These are phyloP conservation scores for Ceratosolen fusciceps DNA, from an alignment of 1,140 invertebrate genomes.

Conservation along the genomic window DNA sequence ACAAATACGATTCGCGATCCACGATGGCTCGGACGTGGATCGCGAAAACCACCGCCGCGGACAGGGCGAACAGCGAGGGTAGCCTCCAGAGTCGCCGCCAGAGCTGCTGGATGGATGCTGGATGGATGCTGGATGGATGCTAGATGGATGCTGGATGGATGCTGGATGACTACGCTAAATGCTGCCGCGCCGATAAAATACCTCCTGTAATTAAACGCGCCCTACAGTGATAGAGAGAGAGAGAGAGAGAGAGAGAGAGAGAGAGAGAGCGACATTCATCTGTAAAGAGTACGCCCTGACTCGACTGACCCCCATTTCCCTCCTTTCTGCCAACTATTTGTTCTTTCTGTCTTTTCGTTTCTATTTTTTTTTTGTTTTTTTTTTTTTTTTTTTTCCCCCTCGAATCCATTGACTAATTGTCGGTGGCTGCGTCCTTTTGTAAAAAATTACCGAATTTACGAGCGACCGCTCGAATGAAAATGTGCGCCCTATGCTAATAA, in stretches of 20 bases:
- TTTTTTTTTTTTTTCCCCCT: too few relatives aligned
- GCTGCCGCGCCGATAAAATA: constrained; percentile 69
- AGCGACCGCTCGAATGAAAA: background rate
- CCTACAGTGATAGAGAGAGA: too few relatives aligned
- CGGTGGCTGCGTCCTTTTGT: background rate
- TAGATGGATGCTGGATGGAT: constrained; percentile 54
- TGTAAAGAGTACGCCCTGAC: constrained; percentile 53
- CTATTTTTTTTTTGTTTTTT: too few relatives aligned
- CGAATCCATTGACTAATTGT: constrained; percentile 30
- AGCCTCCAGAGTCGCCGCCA: too few relatives aligned
- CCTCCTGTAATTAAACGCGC: constrained; percentile 71
- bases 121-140: constrained; percentile 54
- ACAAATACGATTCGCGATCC: constrained; percentile 44
- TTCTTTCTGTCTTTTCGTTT: too few relatives aligned
- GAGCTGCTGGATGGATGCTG: constrained; percentile 55
- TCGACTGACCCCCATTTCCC: constrained; percentile 34
- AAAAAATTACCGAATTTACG: constrained; percentile 2
- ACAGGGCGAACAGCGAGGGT: constrained; percentile 49
- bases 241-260: too few relatives aligned
- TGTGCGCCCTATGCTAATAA: background rate
- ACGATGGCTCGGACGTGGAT: constrained; percentile 33
- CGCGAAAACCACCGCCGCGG: constrained; percentile 46
- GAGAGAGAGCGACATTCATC: constrained; percentile 65
- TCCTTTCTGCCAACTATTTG: constrained; percentile 16
- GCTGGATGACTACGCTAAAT: constrained; percentile 60